phyloP scores from a whole-genome alignment of 2,888 invertebrate species.

The Epistrophella euchroma region DNA sequence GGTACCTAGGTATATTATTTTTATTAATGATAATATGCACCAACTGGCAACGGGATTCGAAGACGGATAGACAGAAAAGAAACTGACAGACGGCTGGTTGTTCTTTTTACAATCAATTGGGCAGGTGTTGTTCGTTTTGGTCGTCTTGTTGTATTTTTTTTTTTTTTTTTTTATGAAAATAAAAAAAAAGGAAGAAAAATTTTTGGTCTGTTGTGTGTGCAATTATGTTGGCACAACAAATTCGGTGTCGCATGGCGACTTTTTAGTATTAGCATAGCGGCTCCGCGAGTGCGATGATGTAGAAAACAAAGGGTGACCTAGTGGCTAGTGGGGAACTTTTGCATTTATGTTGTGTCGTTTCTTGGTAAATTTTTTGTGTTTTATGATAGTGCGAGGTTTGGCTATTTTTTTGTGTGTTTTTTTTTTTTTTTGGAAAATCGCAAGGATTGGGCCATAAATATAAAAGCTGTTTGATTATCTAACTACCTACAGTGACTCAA shows the following conservation, averaged over 20 bases:
- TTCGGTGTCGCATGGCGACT: conserved; percentile 51
- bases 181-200: conserved; percentile 1
- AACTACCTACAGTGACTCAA: not conserved
- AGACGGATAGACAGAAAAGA: conserved; percentile 11
- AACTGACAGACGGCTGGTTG: conserved; percentile 16
- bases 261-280: not conserved
- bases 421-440: conserved; percentile 11
- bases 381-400: conserved; percentile 24
- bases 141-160: conserved; percentile 1
- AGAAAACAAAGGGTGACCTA: conserved; percentile 45
- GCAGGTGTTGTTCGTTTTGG: conserved; percentile 46
- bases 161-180: too few species aligned
- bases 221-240: conserved; percentile 67
- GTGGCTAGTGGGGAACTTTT: conserved; percentile 18
- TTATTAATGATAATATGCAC: conserved; percentile 52
- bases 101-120: conserved; percentile 14
- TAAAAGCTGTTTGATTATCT: not conserved
- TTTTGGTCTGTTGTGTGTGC: conserved; percentile 39
- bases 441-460: not conserved
- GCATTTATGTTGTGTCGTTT: conserved; percentile 1
- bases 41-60: not conserved
- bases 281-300: conserved; percentile 48
- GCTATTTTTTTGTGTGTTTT: not conserved
- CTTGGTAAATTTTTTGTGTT: conserved; percentile 13
- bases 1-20: not conserved